phyloP scores from a whole-genome alignment of 92 coral and sea anemone species.

The Porites rus region DNA sequence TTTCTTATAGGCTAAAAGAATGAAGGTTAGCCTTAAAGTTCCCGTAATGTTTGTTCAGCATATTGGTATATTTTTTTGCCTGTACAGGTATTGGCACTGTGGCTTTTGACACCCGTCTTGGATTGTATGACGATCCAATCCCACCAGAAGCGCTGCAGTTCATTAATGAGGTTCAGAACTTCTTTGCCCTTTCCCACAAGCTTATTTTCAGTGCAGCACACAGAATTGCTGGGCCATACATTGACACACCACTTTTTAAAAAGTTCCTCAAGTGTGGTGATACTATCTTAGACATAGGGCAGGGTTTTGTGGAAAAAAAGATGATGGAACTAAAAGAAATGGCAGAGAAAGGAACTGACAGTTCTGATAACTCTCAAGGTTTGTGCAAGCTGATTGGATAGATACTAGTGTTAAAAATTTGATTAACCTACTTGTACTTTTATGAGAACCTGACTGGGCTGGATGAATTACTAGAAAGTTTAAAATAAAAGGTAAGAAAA shows the following conservation, averaged over 20 bases:
- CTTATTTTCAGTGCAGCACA: conserved; percentile 31
- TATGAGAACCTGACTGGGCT: too few relatives aligned
- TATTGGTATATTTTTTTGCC: too few relatives aligned
- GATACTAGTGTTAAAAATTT: too few relatives aligned
- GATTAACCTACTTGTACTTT: too few relatives aligned
- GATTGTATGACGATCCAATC: conserved; percentile 33
- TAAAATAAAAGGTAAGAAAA: too few relatives aligned
- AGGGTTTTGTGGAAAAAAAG: conserved; percentile 50
- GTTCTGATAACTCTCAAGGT: conserved; percentile 17
- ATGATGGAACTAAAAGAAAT: conserved; percentile 45
- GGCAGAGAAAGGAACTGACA: conserved; percentile 21
- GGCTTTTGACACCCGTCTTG: conserved; percentile 28
- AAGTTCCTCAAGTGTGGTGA: conserved; percentile 51
- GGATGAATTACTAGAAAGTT: too few relatives aligned
- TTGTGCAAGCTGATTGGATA: not conserved
- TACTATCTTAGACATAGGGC: conserved; percentile 43
- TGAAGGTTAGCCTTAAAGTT: too few relatives aligned
- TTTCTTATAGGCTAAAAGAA: too few relatives aligned
- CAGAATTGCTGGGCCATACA: not conserved
- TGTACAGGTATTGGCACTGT: conserved; percentile 48
- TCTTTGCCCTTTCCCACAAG: conserved; percentile 44
- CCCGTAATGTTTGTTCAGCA: too few relatives aligned
- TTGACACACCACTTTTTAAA: conserved; percentile 44
- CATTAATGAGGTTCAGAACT: conserved; percentile 48
- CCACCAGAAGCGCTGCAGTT: conserved; percentile 35